A percentile compares a stretch with the other conserved stretches of the same genome.
These are phyloP conservation scores for Paramormyrops kingsleyae DNA, from an alignment of 2,113 vertebrate species.

Conservation along the genomic window DNA sequence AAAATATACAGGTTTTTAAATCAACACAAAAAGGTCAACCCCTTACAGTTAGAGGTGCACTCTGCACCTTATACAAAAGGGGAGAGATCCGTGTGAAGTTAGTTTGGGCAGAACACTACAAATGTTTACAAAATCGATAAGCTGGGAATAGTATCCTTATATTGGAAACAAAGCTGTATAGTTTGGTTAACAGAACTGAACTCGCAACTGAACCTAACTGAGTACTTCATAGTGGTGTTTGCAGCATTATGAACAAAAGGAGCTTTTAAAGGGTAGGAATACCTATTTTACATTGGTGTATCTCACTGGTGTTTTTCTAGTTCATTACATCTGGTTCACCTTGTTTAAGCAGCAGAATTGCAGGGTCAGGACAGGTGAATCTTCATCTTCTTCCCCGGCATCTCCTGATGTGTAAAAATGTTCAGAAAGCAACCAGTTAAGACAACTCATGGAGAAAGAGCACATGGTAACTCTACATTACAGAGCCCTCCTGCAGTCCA, in stretches of 20 bases:
- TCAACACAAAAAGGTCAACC: constrained; percentile 16
- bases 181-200: constrained; percentile 18
- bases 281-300: constrained; percentile 19
- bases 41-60: constrained; percentile 11
- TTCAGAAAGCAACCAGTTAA: constrained; percentile 54
- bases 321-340: constrained; percentile 99
- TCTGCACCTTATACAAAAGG: constrained; percentile 11
- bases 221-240: not conserved
- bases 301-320: constrained; percentile 51
- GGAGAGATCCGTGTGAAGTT: constrained; percentile 6
- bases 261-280: constrained; percentile 13
- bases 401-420: constrained; percentile 71
- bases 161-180: constrained; percentile 19
- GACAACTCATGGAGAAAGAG: constrained; percentile 15
- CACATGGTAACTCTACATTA: constrained; percentile 43
- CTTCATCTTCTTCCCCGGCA: constrained; percentile 77
- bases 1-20: constrained; percentile 27
- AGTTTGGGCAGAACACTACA: constrained; percentile 13
- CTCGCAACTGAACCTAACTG: constrained; percentile 8
- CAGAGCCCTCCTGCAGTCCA: constrained; percentile 62
- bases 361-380: constrained; percentile 75
- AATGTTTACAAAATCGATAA: constrained; percentile 5
- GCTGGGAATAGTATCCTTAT: constrained; percentile 10
- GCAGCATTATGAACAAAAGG: constrained; percentile 12
- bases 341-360: constrained; percentile 88